Conservation (phyloP, 2,113 vertebrate species). For the Pygoscelis antarcticus region DNA sequence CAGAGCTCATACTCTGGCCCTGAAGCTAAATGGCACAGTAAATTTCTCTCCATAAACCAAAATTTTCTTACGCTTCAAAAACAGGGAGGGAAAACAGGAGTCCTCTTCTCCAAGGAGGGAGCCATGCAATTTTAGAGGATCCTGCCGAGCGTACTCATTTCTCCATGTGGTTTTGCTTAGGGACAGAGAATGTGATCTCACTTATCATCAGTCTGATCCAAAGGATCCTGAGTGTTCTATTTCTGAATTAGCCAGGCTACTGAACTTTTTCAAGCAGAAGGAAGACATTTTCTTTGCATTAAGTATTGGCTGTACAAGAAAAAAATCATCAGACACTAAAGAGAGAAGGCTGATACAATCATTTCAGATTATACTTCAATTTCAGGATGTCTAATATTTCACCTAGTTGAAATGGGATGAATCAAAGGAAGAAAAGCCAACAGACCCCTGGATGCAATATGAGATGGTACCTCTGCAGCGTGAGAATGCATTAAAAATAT, state of each 20-base stretch:
- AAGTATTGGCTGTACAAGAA: not conserved
- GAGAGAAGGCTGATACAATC: not conserved
- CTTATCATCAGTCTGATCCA: not conserved
- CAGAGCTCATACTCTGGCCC: not conserved
- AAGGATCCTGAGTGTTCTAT: not conserved
- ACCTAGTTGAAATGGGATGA: not conserved
- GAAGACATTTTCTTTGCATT: fast-evolving
- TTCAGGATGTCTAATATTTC: not conserved
- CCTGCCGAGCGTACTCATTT: not conserved
- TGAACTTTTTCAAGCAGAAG: not conserved
- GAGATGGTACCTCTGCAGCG: not conserved
- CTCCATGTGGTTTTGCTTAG: not conserved
- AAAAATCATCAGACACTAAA: not conserved
- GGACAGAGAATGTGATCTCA: not conserved
- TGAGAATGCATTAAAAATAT: not conserved
- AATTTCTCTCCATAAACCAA: not conserved
- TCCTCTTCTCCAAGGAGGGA: not conserved
- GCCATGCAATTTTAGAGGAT: not conserved
- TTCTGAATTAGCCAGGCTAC: not conserved
- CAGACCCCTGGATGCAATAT: not conserved
- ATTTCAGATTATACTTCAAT: not conserved
- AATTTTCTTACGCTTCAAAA: not conserved
- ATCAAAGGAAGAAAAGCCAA: not conserved
- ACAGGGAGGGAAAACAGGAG: not conserved
- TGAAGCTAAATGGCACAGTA: not conserved